Conservation (phyloP, 2,797 vertebrate genomes). For the Characodon lateralis region DNA sequence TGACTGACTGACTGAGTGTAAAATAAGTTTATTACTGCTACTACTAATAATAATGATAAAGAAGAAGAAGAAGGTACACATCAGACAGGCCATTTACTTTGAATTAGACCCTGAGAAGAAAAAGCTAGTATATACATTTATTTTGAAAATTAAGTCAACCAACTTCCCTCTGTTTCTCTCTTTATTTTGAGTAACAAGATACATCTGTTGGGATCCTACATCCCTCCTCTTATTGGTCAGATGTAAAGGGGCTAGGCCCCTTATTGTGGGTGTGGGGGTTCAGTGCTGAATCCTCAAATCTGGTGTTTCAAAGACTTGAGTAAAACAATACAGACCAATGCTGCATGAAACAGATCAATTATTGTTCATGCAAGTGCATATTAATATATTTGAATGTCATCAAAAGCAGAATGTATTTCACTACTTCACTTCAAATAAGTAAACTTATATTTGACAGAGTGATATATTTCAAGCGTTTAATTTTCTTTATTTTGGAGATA, state of each 20-base stretch:
- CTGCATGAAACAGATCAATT: background rate
- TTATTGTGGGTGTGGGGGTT: constrained; percentile 18
- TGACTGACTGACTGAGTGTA: too few species aligned
- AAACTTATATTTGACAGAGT: too few species aligned
- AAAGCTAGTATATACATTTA: background rate
- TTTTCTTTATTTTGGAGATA: too few species aligned
- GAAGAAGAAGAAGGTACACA: too few species aligned
- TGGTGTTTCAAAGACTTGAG: constrained; percentile 24
- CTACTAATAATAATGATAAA: too few species aligned
- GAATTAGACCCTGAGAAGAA: background rate
- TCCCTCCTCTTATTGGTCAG: constrained; percentile 57
- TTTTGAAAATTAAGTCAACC: background rate
- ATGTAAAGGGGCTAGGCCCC: background rate
- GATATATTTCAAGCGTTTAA: too few species aligned
- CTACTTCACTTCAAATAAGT: background rate
- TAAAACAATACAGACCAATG: background rate
- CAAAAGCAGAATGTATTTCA: background rate
- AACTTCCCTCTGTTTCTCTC: background rate
- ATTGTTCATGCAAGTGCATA: background rate
- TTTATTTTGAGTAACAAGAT: constrained; percentile 9
- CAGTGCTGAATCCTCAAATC: constrained; percentile 10
- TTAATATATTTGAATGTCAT: background rate
- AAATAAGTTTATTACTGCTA: too few species aligned
- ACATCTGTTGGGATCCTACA: background rate
- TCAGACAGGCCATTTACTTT: background rate